Evolutionary conservation across 2,888 invertebrate genomes (phyloP), one percentile per base, ranked within the genome.

Genomic region (Pilophorus perplexus): DNA sequence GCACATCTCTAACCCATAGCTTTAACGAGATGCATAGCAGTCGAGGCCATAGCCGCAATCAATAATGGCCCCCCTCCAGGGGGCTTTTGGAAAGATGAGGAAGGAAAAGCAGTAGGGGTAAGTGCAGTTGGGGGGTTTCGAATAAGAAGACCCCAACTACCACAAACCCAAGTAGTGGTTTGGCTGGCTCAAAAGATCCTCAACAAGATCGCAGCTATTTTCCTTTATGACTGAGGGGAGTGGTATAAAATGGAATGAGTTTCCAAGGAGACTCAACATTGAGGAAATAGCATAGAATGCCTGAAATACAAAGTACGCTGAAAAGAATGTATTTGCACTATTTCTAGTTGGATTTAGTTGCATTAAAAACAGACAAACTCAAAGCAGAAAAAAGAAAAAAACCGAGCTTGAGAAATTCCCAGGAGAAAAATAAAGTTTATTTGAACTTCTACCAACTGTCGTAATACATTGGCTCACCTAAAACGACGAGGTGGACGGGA

Each of bases 401-500:
- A 33, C 10, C 10, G 8, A 10, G 8, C 6, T 33, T 33, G 10
- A 33, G 10, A 10, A 33, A 33, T 10, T 10, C 8, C 37, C 8
- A 33, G 10, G 37, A 10, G 37, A 6, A 6, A 33, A 33, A 33
- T 33, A 10, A 33, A 10, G 37, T 33, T 33, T 33, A 33, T 33
- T 10, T 10, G 37, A 33, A 33, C 37, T 10, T 33, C 10, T 33
- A 33, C 10, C 10, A 10, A n/a, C n/a, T n/a, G n/a, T n/a, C n/a
- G n/a, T n/a, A n/a, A n/a, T n/a, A 6, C 6, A 50, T 20, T 12
- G 52, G 69, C 72, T 70, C 46, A 74, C 74, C 74, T 10, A 74
- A 69, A 2, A 74, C 73, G 37, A 73, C 69, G 28, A 72, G 71
- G 12, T 64, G 50, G 14, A 71, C 70, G n/a, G 71, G 68, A 8